These are phyloP conservation scores for Semotilus atromaculatus DNA, from an alignment of 2,797 vertebrate species.

Conservation along the genomic window DNA sequence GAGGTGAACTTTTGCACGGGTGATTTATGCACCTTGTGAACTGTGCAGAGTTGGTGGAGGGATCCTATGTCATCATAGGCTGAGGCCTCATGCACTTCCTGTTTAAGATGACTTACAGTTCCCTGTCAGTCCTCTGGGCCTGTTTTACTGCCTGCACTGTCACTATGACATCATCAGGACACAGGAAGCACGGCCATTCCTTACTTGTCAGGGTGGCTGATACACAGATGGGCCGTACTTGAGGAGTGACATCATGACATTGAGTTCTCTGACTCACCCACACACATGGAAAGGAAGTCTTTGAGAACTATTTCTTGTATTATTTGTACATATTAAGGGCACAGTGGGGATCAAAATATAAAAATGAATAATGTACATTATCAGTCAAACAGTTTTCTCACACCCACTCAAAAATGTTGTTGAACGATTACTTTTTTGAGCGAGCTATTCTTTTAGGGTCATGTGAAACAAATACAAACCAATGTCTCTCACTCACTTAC, in stretches of 20 bases:
- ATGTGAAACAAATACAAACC: not conserved
- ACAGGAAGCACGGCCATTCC: conserved; percentile 68
- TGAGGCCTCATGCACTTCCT: conserved; percentile 67
- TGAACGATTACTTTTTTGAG: conserved; percentile 1
- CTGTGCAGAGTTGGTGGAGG: conserved; percentile 56
- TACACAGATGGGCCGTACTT: conserved; percentile 50
- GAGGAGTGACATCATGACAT: conserved; percentile 63
- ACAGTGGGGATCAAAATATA: not conserved
- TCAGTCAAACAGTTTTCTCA: not conserved
- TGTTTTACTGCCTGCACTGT: conserved; percentile 52
- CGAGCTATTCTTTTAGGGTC: not conserved
- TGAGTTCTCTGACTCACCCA: conserved; percentile 57
- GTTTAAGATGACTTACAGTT: conserved; percentile 73
- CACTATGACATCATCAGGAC: conserved; percentile 70
- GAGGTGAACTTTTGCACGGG: conserved; percentile 60
- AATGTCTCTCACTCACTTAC: conserved; percentile 17
- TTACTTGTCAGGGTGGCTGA: conserved; percentile 41
- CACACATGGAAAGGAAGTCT: conserved; percentile 64
- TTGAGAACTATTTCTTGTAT: conserved; percentile 60
- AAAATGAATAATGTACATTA: not conserved
- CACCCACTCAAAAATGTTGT: not conserved
- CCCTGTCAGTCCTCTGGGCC: conserved; percentile 50
- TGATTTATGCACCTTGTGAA: conserved; percentile 68
- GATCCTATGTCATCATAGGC: conserved; percentile 66
- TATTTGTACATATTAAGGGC: conserved; percentile 52